Conservation (phyloP, 2,888 invertebrate genomes). For the Andrena dorsata region DNA sequence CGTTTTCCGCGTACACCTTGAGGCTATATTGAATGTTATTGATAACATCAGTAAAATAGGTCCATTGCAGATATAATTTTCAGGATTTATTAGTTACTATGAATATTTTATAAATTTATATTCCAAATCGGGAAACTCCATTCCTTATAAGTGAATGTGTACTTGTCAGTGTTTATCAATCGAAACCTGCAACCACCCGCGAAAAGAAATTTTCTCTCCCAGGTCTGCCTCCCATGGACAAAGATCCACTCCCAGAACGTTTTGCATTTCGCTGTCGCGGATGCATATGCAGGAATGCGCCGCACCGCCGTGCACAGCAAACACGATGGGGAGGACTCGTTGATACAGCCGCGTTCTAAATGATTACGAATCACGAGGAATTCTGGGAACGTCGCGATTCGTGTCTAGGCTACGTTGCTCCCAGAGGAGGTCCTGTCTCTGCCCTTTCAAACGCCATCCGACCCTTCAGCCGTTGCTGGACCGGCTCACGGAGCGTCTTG, state of each 20-base stretch:
- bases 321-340: conserved; percentile 17
- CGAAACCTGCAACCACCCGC: neutral
- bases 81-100: too few species aligned
- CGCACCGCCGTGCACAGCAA: conserved; percentile 6
- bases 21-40: too few species aligned
- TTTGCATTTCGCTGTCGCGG: conserved; percentile 7
- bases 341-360: conserved; percentile 25
- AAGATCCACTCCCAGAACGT: conserved; percentile 1
- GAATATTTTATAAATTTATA: too few species aligned
- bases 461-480: conserved; percentile 50
- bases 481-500: conserved; percentile 50
- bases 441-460: conserved; percentile 47
- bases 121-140: too few species aligned
- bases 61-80: too few species aligned
- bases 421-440: conserved; percentile 42
- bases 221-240: neutral
- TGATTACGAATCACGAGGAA: conserved; percentile 31
- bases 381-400: conserved; percentile 21
- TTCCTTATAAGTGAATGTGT: too few species aligned
- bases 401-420: conserved; percentile 30
- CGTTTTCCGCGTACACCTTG: too few species aligned
- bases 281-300: conserved; percentile 3
- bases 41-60: too few species aligned
- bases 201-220: neutral
- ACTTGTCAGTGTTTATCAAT: neutral